Evolutionary conservation across 2,888 invertebrate genomes (phyloP), one percentile per base, ranked within the genome.

Genomic region (Scaptomyza cyrtandrae): DNA sequence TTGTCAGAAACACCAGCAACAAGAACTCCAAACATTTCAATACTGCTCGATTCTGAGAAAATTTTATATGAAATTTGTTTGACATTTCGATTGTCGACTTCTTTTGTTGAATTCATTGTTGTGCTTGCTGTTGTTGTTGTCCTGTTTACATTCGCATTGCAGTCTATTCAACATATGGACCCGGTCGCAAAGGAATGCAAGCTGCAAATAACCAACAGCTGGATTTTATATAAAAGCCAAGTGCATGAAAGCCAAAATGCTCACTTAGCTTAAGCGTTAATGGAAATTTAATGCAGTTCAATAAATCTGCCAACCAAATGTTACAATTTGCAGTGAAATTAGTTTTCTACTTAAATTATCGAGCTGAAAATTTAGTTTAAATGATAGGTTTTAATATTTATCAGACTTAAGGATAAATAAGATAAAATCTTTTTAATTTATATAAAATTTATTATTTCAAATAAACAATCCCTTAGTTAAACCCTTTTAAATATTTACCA

Each of bases 201-300:
- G 4, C 10, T 9, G 41, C 41, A 41, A 41, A 41, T 16, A 60
- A 48, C 41, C 58, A 55, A 14, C 16, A 35, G 35, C 29, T 49
- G 3, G 9, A 31, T 35, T 41, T 45, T 43, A 50, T 43, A 33
- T 52, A 31, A 11, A 41, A 48, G 59, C 63, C 73, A 54, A 80
- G 55, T 61, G 57, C 46, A 58, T 67, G 59, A 52, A 43, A 64
- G 53, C 60, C 53, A 61, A 66, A 64, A 68, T 81, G 71, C 79
- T 86, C 86, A 60, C 55, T 68, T 69, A 63, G 75, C 71, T 74
- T 86, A 67, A 86, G 53, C 69, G 68, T 73, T 88, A 85, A 88
- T 89, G 84, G 77, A 77, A 77, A 79, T 77, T 79, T 69, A 82
- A 86, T 85, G 83, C 86, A 79, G 88, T 68, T 71, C 66, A 79